Base-by-base conservation (phyloP, 2,797 vertebrate species). In the Sebastiscus albofasciatus region DNA sequence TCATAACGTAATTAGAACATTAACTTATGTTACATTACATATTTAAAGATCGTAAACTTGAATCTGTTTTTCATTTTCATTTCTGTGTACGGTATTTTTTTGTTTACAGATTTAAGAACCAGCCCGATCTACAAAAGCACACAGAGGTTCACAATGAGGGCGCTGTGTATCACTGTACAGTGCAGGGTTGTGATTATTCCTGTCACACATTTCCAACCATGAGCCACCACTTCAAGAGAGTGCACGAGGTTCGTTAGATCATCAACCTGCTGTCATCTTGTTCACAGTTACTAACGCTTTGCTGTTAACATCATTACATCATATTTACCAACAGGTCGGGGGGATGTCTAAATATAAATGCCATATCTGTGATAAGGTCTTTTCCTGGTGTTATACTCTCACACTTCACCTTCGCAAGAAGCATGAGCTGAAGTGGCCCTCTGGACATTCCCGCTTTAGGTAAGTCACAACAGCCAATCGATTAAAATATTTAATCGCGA, bases 391-490 rank as follows among this genome's bases (percentile, higher is more conserved):
- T 90, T 96, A 97, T 81, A 96, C 95, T 5, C 89, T 97, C 65
- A 96, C 96, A 0, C 92, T 95, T 13, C 94, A 96, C 80, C 95
- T 97, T 31, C 80, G 85, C 56, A 97, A 97, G 85, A 95, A 92
- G 68, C 96, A 97, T 9, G 92, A 97, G 70, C 90, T 97, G 34
- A 95, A 95, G 80, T 97, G 96, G 96, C 96, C 96, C 0, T 97
- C 96, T 22, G 96, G 94, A 79, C 92, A 94, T 86, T 96, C 96
- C 24, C 90, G 86, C 69, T 97, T 97, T 80, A 94, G 96, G 95
- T 96, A 24, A 16, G 76, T 76, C 27, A 33, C 12, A 56, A n/a
- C 10, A 29, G 59, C 55, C 1, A 20, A 49, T 49, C 8, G 16
- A 49, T 20, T 49, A 49, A 2, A 49, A 49, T 49, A 49, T 49